Evolutionary conservation across 1,140 invertebrate genomes (phyloP), one percentile per base, ranked within the genome.

Genomic region (Prorops nasuta): DNA sequence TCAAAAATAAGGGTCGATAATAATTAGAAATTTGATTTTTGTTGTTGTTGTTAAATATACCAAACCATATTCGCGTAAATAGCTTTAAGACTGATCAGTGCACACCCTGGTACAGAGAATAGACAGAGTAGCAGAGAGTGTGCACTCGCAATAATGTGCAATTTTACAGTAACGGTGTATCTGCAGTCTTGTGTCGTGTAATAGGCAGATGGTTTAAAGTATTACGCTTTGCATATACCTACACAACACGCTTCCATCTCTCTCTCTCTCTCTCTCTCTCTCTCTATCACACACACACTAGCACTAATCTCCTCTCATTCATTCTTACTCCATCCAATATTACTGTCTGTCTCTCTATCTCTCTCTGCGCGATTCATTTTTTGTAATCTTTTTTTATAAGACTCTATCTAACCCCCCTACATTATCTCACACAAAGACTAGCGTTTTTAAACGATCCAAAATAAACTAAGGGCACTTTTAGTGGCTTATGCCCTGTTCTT

Each of bases 381-480:
- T 54, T 56, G n/a, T n/a, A n/a, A n/a, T n/a, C 45, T 54, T 47
- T 54, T 47, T 61, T 62, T 60, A 55, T 54, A 67, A 66, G 63
- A 69, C 36, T 54, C 66, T 71, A 71, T 63, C 66, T 68, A 68
- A 69, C 24, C 62, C 51, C 57, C 64, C 60, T 42, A 1, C 56
- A 64, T 67, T 64, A 69, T 60, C 60, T 69, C 64, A 58, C 67
- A 67, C 66, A 69, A 71, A 67, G 66, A 71, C 67, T 70, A 71
- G 69, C 64, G 66, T 66, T 57, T 67, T 67, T 66, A 71, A 74
- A 71, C 61, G 63, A 72, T 71, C 63, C 63, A 74, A 74, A 74
- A 74, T 71, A 72, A 74, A 74, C 67, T 74, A 74, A 74, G 71
- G 70, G 71, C 71, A 74, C 71, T 74, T 74, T 74, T 70, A 70